Percentiles rank a stretch among this genome's conserved stretches.
Evolutionary conservation across 2,113 vertebrate genomes (phyloP).

Genomic region (Scophthalmus maximus): DNA sequence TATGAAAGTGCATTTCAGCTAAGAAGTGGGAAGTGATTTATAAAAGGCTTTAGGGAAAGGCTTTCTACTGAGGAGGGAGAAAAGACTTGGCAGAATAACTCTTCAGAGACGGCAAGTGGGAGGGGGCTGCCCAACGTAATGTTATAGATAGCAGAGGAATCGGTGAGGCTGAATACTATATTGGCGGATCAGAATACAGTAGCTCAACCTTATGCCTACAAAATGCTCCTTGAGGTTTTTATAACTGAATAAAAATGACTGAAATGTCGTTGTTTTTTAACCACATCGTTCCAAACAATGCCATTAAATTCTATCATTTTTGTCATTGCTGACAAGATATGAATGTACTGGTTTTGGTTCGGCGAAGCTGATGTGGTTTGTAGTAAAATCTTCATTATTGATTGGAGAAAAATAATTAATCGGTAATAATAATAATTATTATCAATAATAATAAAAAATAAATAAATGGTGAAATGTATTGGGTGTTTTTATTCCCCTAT

Average conservation of each 20-base stretch:
- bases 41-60: conserved; percentile 67
- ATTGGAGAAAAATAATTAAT: too few species aligned
- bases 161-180: conserved; percentile 28
- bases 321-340: not conserved
- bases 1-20: conserved; percentile 73
- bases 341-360: too few species aligned
- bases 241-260: conserved; percentile 29
- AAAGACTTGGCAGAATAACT: conserved; percentile 60
- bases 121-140: conserved; percentile 50
- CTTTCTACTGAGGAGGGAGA: conserved; percentile 61
- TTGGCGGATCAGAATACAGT: conserved; percentile 21
- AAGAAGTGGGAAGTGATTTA: conserved; percentile 77
- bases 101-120: conserved; percentile 52
- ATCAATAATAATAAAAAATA: too few species aligned
- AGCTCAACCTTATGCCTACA: conserved; percentile 28
- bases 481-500: too few species aligned
- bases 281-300: conserved; percentile 27
- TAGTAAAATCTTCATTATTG: too few species aligned
- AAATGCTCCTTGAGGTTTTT: conserved; percentile 29
- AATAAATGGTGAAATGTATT: too few species aligned
- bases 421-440: too few species aligned
- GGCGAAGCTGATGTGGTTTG: too few species aligned
- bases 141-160: conserved; percentile 60
- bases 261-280: conserved; percentile 15
- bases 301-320: not conserved